Evolutionary conservation across 1,140 invertebrate genomes (phyloP), one percentile per base, ranked within the genome.

Genomic region (Trichogramma pretiosum): DNA sequence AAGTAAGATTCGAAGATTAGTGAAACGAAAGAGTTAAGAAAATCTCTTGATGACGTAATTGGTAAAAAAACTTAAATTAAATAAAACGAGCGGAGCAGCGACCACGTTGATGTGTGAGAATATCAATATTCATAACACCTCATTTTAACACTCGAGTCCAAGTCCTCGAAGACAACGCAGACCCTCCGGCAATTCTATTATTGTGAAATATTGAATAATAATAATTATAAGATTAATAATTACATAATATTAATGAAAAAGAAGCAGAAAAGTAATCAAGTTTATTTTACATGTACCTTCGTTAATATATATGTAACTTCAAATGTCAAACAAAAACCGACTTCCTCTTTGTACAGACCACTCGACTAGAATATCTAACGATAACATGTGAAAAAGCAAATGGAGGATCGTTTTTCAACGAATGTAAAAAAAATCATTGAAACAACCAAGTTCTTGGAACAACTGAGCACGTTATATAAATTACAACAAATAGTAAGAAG

Each of bases 61-160:
- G 54, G 46, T 38, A 47, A 60, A 60, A 58, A 56, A 57, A n/a
- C n/a, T n/a, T n/a, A n/a, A n/a, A n/a, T n/a, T n/a, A n/a, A n/a
- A 58, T 56, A 60, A 61, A 59, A 54, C 34, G 57, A 59, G 58
- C 48, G 50, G 50, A 57, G 54, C 56, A 58, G 49, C 54, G 58
- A 56, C 56, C 62, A 69, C 61, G 61, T 65, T 64, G 59, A 63
- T 65, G 59, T 67, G 62, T 62, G 61, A 67, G 63, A 62, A 64
- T 65, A 57, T 64, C 33, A 61, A 62, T n/a, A 28, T 28, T 11
- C 24, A 28, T 28, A 57, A 56, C 58, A 59, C 56, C 60, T 64
- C 59, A 55, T 57, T 60, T 56, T 56, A 57, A 28, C 5, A 62
- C 64, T 52, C 44, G 57, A 64, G 60, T 62, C 54, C 53, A 56